phyloP scores from a whole-genome alignment of 1,140 invertebrate species.

The Neoseiulus cucumeris region DNA sequence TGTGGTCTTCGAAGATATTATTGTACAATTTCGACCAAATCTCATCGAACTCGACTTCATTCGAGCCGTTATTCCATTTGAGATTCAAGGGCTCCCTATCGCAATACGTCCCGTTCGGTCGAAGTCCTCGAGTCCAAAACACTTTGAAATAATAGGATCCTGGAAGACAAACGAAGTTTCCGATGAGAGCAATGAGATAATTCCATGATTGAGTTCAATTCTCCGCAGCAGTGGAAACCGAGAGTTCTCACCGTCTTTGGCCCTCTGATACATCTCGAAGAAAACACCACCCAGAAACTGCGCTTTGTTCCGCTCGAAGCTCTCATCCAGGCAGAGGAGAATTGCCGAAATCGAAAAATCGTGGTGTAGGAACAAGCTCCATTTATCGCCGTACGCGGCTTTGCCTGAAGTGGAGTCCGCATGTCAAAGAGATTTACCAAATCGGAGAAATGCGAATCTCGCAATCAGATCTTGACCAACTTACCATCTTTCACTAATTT shows the following conservation, averaged over 20 bases:
- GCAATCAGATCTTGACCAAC: too few species aligned
- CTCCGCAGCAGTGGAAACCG: too few species aligned
- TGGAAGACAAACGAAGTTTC: background rate
- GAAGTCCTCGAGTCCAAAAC: background rate
- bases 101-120: background rate
- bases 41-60: background rate
- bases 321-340: background rate
- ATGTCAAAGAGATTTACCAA: too few species aligned
- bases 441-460: too few species aligned
- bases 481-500: too few species aligned
- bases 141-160: background rate
- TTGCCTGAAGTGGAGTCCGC: background rate
- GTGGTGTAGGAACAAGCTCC: background rate
- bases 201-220: too few species aligned
- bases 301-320: background rate
- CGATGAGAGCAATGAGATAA: too few species aligned
- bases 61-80: background rate
- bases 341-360: background rate
- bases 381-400: background rate
- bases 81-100: background rate
- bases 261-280: background rate
- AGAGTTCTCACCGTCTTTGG: background rate
- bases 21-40: background rate
- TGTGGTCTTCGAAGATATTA: background rate
- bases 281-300: background rate